Evolutionary conservation across 2,113 vertebrate species (phyloP), one percentile per base, ranked within the genome.

Genomic region (Numida meleagris): DNA sequence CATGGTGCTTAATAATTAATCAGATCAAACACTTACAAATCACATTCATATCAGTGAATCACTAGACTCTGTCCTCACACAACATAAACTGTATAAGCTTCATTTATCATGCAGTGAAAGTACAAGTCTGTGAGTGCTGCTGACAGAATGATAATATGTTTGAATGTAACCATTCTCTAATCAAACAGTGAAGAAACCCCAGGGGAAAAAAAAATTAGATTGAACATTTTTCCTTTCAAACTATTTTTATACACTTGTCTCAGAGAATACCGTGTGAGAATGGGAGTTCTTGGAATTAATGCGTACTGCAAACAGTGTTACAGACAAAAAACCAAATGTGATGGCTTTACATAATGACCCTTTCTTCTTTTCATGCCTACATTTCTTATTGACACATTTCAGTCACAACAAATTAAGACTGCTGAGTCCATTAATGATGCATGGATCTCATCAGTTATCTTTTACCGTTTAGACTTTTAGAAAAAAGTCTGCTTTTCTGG

Each of bases 211-310:
- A 76, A 95, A 85, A 92, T 71, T 76, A 92, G 68, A 90, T 46
- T 90, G 81, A 90, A 85, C 53, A 83, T 89, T 96, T 96, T 93
- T 88, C 61, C 82, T 89, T 94, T 95, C 89, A 83, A 90, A 95
- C 72, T 90, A 77, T 33, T 91, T 94, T 88, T 96, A 62, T 92
- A 73, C 57, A 78, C 48, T 93, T 82, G 57, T 92, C 70, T 96
- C 38, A 46, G 31, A 81, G 40, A 84, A 72, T 40, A 53, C 33
- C 90, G 27, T 55, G 91, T 61, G 63, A 88, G 33, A 57, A 89
- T 61, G 55, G 59, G 19, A 90, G 38, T 34, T 12, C 23, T 82
- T 74, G 33, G 42, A 95, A 95, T 96, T 68, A 90, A 81, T 86
- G 29, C 45, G 87, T 91, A 81, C 78, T 94, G 48, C 36, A 93